These are phyloP conservation scores for Mugil cephalus DNA, from an alignment of 2,113 vertebrate genomes.

Conservation along the genomic window DNA sequence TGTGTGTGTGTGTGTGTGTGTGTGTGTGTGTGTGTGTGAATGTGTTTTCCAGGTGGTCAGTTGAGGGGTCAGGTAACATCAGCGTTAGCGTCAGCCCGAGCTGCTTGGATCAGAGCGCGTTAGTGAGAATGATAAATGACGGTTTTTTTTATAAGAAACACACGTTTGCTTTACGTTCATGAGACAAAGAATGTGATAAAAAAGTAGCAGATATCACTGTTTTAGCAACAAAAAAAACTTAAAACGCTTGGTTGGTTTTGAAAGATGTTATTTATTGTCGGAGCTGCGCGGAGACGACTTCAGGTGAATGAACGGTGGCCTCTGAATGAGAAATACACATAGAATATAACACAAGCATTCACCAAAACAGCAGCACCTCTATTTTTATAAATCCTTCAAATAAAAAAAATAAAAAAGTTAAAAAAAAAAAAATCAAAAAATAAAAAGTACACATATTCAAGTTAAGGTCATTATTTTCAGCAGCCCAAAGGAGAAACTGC, in stretches of 20 bases:
- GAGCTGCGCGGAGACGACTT: conserved; percentile 44
- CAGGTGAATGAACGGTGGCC: conserved; percentile 46
- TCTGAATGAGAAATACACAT: conserved; percentile 54
- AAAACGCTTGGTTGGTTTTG: conserved; percentile 36
- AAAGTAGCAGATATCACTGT: conserved; percentile 79
- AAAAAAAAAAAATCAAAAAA: too few relatives aligned
- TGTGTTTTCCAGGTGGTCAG: conserved; percentile 63
- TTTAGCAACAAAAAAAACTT: conserved; percentile 47
- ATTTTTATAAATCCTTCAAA: not conserved
- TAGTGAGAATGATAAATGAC: conserved; percentile 20
- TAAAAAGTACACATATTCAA: not conserved
- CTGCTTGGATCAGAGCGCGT: too few relatives aligned
- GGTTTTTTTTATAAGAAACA: conserved; percentile 40
- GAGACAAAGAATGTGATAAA: conserved; percentile 78
- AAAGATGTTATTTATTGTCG: conserved; percentile 75
- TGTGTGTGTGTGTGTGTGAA: conserved; percentile 49
- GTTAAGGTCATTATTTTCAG: conserved; percentile 13
- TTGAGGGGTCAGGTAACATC: conserved; percentile 32
- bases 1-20: too few relatives aligned
- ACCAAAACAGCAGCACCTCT: conserved; percentile 30
- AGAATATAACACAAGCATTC: conserved; percentile 24
- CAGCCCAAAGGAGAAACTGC: conserved; percentile 20
- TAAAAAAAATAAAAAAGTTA: too few relatives aligned
- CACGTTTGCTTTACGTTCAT: conserved; percentile 54
- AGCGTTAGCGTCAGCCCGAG: conserved; percentile 44